phyloP scores from a whole-genome alignment of 2,888 invertebrate species.

The Drosophila neoperkinsi region DNA sequence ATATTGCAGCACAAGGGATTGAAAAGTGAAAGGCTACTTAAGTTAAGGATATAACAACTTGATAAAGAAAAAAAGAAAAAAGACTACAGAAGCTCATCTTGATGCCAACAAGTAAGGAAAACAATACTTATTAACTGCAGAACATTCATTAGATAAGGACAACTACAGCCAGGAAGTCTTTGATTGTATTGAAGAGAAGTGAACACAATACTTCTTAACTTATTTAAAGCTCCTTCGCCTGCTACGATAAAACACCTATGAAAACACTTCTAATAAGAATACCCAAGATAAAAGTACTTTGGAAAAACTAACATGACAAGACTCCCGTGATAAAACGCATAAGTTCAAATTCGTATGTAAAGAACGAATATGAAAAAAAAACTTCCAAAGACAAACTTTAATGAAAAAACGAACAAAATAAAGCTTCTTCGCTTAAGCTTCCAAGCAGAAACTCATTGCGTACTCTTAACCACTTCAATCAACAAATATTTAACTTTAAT shows the following conservation, averaged over 20 bases:
- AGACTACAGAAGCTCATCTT: background rate
- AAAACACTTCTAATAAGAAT: background rate
- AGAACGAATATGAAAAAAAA: background rate
- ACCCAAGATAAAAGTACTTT: background rate
- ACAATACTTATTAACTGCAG: background rate
- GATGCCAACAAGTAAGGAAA: background rate
- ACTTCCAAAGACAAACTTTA: background rate
- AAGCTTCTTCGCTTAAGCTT: background rate
- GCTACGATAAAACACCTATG: accelerated
- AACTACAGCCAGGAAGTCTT: background rate
- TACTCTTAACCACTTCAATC: background rate
- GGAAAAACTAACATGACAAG: background rate
- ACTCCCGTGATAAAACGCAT: background rate
- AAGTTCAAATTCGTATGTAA: background rate
- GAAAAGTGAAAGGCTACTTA: background rate
- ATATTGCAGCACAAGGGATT: background rate
- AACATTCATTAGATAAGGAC: background rate
- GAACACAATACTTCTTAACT: background rate
- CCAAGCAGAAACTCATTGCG: background rate
- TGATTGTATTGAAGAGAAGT: background rate
- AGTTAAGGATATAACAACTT: background rate
- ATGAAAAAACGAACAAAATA: background rate
- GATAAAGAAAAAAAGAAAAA: background rate
- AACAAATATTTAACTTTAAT: slow-evolving; percentile 13
- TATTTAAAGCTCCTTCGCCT: background rate